Evolutionary conservation across 2,888 invertebrate genomes (phyloP), one percentile per base, ranked within the genome.

Genomic region (Melangyna quadrimaculata): DNA sequence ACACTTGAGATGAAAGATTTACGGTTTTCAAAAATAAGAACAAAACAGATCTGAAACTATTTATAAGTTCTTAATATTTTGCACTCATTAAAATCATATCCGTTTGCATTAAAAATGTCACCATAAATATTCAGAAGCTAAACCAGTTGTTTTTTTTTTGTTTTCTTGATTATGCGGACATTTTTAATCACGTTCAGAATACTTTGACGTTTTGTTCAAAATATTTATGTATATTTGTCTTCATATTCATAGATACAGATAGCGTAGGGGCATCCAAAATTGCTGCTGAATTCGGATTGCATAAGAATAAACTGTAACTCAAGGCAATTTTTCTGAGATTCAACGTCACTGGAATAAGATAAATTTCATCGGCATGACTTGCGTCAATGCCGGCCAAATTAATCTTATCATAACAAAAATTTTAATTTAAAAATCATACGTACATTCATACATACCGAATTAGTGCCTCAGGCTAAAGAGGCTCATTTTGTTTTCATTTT

Each of bases 371-470:
- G 45, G 48, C 37, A 63, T 45, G 43, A 32, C 43, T 70, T 75
- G 63, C 75, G 40, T 70, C 75, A 63, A 53, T 75, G 70, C 29
- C 40, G 63, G 37, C 17, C 75, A 55, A 40, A 70, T 75, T 55
- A 37, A 55, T 70, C 43, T 63, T 51, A 70, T 65, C 19, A 57
- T 70, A 55, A 63, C 6, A 37, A 29, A 48, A 37, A 53, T n/a
- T 9, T 24, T 61, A 17, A 59, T 40, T 61, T 27, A 27, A 43
- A 43, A 35, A 10, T 61, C 24, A n/a, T n/a, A n/a, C n/a, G n/a
- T n/a, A n/a, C n/a, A n/a, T n/a, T n/a, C 61, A 61, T 40, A n/a
- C 27, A 40, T 61, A 37, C 5, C 40, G 5, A 5, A 55, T 17
- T 5, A 40, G 2, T 24, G 61, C 61, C 61, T 24, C 3, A 24